Conservation (phyloP, 2,888 invertebrate species). For the Tetanocera ferruginea region DNA sequence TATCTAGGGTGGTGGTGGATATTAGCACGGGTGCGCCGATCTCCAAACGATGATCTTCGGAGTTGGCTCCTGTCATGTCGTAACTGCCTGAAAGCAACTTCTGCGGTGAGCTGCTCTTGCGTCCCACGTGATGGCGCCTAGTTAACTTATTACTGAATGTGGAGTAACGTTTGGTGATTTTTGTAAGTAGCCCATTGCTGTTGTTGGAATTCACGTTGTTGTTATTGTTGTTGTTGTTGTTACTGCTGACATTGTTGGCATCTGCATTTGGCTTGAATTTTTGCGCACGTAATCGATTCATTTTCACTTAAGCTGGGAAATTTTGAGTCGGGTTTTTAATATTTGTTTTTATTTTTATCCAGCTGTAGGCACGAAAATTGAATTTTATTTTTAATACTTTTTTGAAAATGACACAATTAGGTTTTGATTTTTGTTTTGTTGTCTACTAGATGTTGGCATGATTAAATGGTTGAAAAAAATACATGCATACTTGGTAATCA, state of each 20-base stretch:
- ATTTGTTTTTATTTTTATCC: slow-evolving; percentile 2
- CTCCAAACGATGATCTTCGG: slow-evolving; percentile 68
- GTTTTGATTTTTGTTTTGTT: background rate
- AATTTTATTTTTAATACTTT: background rate
- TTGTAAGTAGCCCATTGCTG: slow-evolving; percentile 60
- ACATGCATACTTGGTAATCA: too few relatives aligned
- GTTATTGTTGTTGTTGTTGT: slow-evolving; percentile 54
- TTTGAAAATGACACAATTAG: background rate
- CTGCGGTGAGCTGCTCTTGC: slow-evolving; percentile 59
- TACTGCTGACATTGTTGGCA: slow-evolving; percentile 46
- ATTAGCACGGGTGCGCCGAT: slow-evolving; percentile 69
- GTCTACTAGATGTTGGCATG: background rate
- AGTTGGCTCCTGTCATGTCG: slow-evolving; percentile 67
- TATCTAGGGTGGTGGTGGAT: slow-evolving; percentile 67
- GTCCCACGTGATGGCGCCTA: slow-evolving; percentile 59
- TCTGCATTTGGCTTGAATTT: slow-evolving; percentile 58
- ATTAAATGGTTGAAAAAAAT: too few relatives aligned
- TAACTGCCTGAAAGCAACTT: slow-evolving; percentile 66
- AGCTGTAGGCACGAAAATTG: background rate
- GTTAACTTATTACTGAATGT: slow-evolving; percentile 66
- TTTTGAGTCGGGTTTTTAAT: background rate
- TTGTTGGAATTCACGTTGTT: slow-evolving; percentile 41
- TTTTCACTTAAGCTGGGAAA: slow-evolving; percentile 34
- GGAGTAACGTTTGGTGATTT: slow-evolving; percentile 67
- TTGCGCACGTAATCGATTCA: slow-evolving; percentile 63